These are phyloP conservation scores for Macrotrachela quadricornifera DNA, from an alignment of 1,140 invertebrate genomes.

Conservation along the genomic window DNA sequence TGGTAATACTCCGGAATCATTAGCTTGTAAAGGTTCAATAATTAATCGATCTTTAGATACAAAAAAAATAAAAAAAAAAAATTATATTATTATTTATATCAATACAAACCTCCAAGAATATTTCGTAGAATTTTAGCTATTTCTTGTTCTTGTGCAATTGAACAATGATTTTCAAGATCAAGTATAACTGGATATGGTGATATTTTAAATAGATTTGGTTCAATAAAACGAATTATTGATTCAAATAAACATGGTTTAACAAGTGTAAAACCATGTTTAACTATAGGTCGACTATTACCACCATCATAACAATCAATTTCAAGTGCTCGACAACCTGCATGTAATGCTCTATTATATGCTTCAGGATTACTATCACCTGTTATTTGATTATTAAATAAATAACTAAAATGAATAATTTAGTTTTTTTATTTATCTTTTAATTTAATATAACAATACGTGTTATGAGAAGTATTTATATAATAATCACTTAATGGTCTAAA, in stretches of 20 bases:
- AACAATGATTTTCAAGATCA: slow-evolving; percentile 89
- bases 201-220: slow-evolving; percentile 64
- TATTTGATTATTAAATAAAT: slow-evolving; percentile 76
- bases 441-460: slow-evolving; percentile 83
- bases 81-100: too few relatives aligned
- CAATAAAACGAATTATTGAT: slow-evolving; percentile 71
- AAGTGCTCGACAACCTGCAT: slow-evolving; percentile 44
- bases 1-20: too few relatives aligned
- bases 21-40: too few relatives aligned
- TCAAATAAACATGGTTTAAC: slow-evolving; percentile 70
- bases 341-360: slow-evolving; percentile 59
- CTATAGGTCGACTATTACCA: slow-evolving; percentile 57
- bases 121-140: slow-evolving; percentile 86
- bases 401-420: slow-evolving; percentile 38
- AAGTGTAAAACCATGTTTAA: slow-evolving; percentile 76
- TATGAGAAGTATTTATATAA: slow-evolving; percentile 83
- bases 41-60: too few relatives aligned
- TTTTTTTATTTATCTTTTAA: too few relatives aligned
- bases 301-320: slow-evolving; percentile 86
- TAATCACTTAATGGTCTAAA: slow-evolving; percentile 60
- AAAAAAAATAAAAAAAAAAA: too few relatives aligned
- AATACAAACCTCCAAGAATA: slow-evolving; percentile 11
- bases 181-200: slow-evolving; percentile 77
- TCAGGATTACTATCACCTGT: slow-evolving; percentile 74
- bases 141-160: slow-evolving; percentile 62